A percentile compares a stretch with the other conserved stretches of the same genome.
Conservation (phyloP, 2,113 vertebrate species). For the Carassius auratus region DNA sequence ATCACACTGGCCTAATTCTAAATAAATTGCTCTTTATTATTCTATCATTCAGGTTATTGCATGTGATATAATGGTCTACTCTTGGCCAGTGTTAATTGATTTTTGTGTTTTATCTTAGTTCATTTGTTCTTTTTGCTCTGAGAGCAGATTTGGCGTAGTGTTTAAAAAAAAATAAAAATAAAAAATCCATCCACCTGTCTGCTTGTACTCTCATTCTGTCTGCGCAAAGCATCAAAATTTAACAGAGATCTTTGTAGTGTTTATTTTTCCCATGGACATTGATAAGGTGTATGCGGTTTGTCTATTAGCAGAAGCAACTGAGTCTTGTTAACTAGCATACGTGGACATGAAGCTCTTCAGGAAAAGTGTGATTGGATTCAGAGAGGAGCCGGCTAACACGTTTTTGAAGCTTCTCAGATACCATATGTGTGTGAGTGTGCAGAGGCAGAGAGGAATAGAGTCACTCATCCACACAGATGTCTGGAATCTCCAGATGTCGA, state of each 20-base stretch:
- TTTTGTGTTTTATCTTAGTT: slow-evolving; percentile 40
- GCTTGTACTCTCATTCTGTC: neutral
- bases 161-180: too few species aligned
- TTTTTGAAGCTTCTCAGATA: slow-evolving; percentile 54
- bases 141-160: slow-evolving; percentile 35
- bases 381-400: slow-evolving; percentile 41
- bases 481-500: slow-evolving; percentile 61
- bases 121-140: slow-evolving; percentile 41
- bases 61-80: slow-evolving; percentile 76
- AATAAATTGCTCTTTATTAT: slow-evolving; percentile 79
- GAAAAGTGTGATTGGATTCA: slow-evolving; percentile 20
- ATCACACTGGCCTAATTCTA: slow-evolving; percentile 64
- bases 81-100: slow-evolving; percentile 73
- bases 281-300: neutral
- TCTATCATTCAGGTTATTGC: slow-evolving; percentile 77
- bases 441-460: slow-evolving; percentile 50
- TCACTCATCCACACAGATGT: slow-evolving; percentile 55
- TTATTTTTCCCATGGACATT: neutral
- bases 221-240: neutral
- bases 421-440: slow-evolving; percentile 52
- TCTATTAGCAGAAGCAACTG: neutral
- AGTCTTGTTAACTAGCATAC: slow-evolving; percentile 1
- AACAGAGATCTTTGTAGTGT: neutral
- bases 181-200: neutral
- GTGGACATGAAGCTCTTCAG: slow-evolving; percentile 8